phyloP scores from a whole-genome alignment of 2,113 vertebrate species.

The Phrynosoma blainvillii region DNA sequence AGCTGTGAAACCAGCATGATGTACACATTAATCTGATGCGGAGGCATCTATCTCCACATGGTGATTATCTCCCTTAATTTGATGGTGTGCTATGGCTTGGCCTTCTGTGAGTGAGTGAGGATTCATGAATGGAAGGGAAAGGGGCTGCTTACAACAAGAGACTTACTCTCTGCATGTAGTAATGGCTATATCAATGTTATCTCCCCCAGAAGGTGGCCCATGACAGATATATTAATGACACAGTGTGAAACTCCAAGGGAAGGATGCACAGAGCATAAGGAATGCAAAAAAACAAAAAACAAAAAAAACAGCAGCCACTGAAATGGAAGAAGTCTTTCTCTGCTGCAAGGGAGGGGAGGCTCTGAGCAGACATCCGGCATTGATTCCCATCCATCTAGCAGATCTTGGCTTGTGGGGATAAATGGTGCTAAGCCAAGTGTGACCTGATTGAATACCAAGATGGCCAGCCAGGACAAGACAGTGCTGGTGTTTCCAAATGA shows the following conservation, averaged over 20 bases:
- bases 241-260: fast-evolving
- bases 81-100: background rate
- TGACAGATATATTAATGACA: constrained; percentile 62
- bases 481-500: background rate
- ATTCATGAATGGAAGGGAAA: background rate
- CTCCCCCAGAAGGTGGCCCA: background rate
- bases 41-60: fast-evolving
- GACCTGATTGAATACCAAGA: constrained; percentile 3
- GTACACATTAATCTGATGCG: background rate
- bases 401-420: constrained; percentile 3
- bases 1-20: background rate
- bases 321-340: background rate
- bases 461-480: background rate
- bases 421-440: background rate
- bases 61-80: background rate
- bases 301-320: background rate
- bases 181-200: constrained; percentile 32
- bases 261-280: constrained; percentile 4
- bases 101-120: background rate
- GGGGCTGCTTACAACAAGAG: background rate
- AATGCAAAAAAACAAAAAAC: constrained; percentile 14
- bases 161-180: background rate
- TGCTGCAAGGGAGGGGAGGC: background rate
- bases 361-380: constrained; percentile 39
- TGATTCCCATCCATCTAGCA: constrained; percentile 28